phyloP scores from a whole-genome alignment of 2,113 vertebrate genomes.

The Nycticryphes semicollaris region DNA sequence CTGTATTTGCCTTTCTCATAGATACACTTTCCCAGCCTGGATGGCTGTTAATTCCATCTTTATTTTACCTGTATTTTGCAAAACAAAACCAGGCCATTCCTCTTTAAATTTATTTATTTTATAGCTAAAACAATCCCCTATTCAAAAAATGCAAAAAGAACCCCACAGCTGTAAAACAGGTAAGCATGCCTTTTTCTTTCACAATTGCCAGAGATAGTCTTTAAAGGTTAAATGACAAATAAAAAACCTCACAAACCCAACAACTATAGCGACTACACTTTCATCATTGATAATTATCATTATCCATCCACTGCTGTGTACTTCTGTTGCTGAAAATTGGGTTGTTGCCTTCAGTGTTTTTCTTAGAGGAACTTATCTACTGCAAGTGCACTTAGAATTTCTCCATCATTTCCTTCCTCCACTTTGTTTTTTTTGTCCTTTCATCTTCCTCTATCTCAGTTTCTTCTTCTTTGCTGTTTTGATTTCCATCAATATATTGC shows the following conservation, averaged over 20 bases:
- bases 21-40: neutral
- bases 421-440: neutral
- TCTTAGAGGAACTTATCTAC: neutral
- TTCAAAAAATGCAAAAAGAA: neutral
- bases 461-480: neutral
- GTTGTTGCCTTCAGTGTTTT: neutral
- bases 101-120: neutral
- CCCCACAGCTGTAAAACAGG: fast-evolving
- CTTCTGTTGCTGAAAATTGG: neutral
- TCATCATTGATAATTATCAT: neutral
- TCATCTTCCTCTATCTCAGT: neutral
- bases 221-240: neutral
- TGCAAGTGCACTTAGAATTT: neutral
- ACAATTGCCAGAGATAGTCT: neutral
- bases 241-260: neutral
- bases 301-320: neutral
- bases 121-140: neutral
- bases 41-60: neutral
- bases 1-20: neutral
- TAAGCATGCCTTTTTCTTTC: neutral
- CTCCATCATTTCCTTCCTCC: neutral
- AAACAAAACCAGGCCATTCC: neutral
- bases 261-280: neutral
- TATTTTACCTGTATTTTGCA: neutral
- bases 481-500: neutral